Conservation (phyloP, 2,888 invertebrate species). For the Hoplodrina ambigua region DNA sequence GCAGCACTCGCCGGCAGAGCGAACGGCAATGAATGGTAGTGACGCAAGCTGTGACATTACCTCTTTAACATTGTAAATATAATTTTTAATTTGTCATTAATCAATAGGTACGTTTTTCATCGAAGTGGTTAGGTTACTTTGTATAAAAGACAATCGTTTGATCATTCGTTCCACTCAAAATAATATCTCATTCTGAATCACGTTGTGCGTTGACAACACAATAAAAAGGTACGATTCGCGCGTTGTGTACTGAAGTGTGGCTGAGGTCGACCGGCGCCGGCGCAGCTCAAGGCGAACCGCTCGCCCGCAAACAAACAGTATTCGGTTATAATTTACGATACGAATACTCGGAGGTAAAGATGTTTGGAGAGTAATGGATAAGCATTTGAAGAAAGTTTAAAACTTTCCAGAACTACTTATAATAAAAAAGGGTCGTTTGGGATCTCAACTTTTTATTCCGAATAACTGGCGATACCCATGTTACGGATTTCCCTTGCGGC, state of each 20-base stretch:
- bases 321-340: slow-evolving; percentile 50
- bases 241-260: slow-evolving; percentile 61
- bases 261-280: slow-evolving; percentile 64
- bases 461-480: background rate
- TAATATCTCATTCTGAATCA: slow-evolving; percentile 41
- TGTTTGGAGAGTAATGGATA: slow-evolving; percentile 11
- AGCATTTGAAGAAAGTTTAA: slow-evolving; percentile 14
- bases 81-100: slow-evolving; percentile 20
- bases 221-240: slow-evolving; percentile 60
- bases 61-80: slow-evolving; percentile 23
- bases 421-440: background rate
- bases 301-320: slow-evolving; percentile 51
- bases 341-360: slow-evolving; percentile 28
- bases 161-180: slow-evolving; percentile 41
- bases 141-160: slow-evolving; percentile 22
- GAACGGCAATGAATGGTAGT: slow-evolving; percentile 36
- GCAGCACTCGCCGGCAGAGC: slow-evolving; percentile 15
- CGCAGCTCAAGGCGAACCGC: slow-evolving; percentile 73
- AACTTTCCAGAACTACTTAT: background rate
- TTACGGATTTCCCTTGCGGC: background rate
- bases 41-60: slow-evolving; percentile 25
- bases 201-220: slow-evolving; percentile 51
- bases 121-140: slow-evolving; percentile 4
- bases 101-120: background rate
- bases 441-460: background rate